These are phyloP conservation scores for Apolygus lucorum DNA, from an alignment of 1,140 invertebrate genomes.

Conservation along the genomic window DNA sequence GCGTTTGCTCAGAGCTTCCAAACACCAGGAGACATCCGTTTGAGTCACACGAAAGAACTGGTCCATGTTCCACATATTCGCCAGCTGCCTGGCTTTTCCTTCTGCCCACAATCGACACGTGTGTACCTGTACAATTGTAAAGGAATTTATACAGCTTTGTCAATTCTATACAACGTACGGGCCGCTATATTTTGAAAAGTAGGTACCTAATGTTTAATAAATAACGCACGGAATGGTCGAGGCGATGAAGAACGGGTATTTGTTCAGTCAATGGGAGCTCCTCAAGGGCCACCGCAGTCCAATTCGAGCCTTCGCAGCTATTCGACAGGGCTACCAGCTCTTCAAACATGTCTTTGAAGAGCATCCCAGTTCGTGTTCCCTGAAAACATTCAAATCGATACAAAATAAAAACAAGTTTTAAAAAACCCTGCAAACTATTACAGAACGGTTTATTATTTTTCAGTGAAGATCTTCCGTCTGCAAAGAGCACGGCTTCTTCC, in stretches of 20 bases:
- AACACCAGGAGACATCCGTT: constrained; percentile 54
- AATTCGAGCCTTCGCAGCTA: constrained; percentile 54
- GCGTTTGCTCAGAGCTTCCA: constrained; percentile 50
- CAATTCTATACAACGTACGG: no score
- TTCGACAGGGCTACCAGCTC: constrained; percentile 54
- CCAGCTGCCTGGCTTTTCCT: constrained; percentile 55
- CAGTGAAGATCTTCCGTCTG: no score
- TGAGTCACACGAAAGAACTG: constrained; percentile 51
- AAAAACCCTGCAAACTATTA: no score
- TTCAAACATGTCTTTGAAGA: constrained; percentile 53
- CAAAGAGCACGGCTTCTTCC: no score
- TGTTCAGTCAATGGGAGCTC: constrained; percentile 67
- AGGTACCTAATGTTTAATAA: not conserved
- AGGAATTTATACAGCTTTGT: not conserved
- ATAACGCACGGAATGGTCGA: constrained; percentile 47
- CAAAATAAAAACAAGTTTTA: no score
- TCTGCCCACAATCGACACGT: constrained; percentile 62
- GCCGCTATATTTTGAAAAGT: not conserved
- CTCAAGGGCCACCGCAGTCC: constrained; percentile 39
- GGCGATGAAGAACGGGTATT: constrained; percentile 64
- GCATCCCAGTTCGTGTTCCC: constrained; percentile 49
- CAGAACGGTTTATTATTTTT: no score
- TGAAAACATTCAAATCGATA: constrained; percentile 31
- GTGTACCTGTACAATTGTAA: constrained; percentile 41
- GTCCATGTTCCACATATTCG: constrained; percentile 62